phyloP scores from a whole-genome alignment of 1,140 invertebrate genomes.

The Ctenoplectra terminalis region DNA sequence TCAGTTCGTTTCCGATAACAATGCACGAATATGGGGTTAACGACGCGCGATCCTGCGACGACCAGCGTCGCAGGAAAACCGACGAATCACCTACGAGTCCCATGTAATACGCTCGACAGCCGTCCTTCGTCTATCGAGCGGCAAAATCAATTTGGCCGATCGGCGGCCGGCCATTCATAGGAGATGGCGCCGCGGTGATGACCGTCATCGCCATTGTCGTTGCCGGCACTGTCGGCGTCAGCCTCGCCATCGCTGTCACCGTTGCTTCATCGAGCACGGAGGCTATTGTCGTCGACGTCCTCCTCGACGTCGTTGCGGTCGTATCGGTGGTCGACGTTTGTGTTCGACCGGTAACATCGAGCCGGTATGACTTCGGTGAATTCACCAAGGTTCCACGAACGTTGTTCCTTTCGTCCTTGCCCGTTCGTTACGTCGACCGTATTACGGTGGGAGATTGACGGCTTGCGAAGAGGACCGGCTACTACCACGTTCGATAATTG shows the following conservation, averaged over 20 bases:
- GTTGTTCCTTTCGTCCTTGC: constrained; percentile 12
- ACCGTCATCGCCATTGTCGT: constrained; percentile 57
- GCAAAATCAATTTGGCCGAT: constrained; percentile 50
- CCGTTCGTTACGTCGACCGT: constrained; percentile 37
- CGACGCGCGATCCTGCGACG: background rate
- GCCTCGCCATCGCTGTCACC: constrained; percentile 41
- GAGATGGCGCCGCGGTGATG: constrained; percentile 44
- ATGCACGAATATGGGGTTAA: background rate
- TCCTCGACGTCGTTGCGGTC: constrained; percentile 27
- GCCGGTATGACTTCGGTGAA: background rate
- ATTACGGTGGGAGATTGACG: constrained; percentile 40
- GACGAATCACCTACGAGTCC: constrained; percentile 7
- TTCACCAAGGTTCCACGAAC: background rate
- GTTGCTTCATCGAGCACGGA: constrained; percentile 50
- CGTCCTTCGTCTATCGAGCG: constrained; percentile 10
- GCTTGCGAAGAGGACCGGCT: constrained; percentile 3
- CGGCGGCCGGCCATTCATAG: constrained; percentile 33
- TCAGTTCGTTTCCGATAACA: background rate
- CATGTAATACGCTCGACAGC: constrained; percentile 29
- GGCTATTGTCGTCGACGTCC: constrained; percentile 43
- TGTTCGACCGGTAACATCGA: constrained; percentile 16
- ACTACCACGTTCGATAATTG: constrained; percentile 53
- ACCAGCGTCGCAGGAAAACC: background rate
- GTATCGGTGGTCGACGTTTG: constrained; percentile 26
- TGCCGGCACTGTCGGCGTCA: constrained; percentile 55